Base-by-base conservation (phyloP, 2,113 vertebrate genomes). In the Protomyctophum bolini region DNA sequence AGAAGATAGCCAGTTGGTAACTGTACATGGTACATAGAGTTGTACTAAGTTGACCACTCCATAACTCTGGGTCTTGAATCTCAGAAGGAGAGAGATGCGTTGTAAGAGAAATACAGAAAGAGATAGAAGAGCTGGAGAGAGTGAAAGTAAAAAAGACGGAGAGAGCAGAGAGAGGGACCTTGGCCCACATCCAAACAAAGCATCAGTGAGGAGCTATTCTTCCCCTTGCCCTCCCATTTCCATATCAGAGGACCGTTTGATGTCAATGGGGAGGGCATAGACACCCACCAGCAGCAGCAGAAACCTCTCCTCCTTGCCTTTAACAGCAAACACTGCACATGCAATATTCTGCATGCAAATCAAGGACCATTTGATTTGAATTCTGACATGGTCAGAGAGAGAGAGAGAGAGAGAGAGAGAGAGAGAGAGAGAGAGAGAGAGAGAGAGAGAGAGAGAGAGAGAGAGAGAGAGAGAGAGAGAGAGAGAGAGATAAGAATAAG, bases 231-330 rank as follows among this genome's bases (percentile, higher is more conserved):
- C 87, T 86, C 81, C 72, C 70, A 94, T 94, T 94, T 92, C 91
- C 93, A 94, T 93, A 94, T 94, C 92, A 94, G 93, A 94, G 87
- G 87, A 89, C 87, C 81, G 93, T 94, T 94, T 94, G 93, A 94
- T 93, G 92, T 94, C 91, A 93, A 91, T 91, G 91, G 88, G 91
- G 91, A 49, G 79, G 28, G 85, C 86, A 82, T 68, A 85, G 82
- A 82, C 78, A 29, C 88, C 87, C 89, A 89, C 86, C 82, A 83
- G 72, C 86, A 83, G 79, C 83, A 85, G 70, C 79, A 77, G 58
- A 70, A 65, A 66, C 79, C 89, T 87, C 81, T 73, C 86, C 86
- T 81, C 83, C 70, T 77, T 85, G 86, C 88, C 91, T 92, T 92
- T 91, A 91, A 91, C 89, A 87, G 91, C 89, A 94, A 93, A 92